Evolutionary conservation across 2,888 invertebrate species (phyloP), one percentile per base, ranked within the genome.

Genomic region (Lithophane semibrunnea): DNA sequence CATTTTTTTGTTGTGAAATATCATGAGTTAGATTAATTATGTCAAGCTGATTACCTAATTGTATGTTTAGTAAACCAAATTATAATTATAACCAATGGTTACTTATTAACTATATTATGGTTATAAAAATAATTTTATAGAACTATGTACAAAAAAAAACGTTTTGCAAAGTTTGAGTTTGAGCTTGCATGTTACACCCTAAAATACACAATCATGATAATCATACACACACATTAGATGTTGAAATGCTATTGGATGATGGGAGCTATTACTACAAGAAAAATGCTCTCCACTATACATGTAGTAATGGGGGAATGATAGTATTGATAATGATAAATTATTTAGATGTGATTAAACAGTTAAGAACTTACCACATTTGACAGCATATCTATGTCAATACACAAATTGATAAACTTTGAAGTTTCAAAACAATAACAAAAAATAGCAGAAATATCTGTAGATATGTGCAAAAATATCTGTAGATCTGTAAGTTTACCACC

Each of bases 331-430:
- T 60, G 16, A 16, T 61, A 61, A 29, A 47, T 54, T 24, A 68
- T 54, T 24, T 24, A 47, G 7, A 63, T 69, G 52, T n/a, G 16
- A 44, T 24, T 58, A 12, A 47, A 37, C 16, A 73, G 58, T 47
- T 60, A 0, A 16, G 44, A 52, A 24, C 74, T 80, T 80, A 74
- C 65, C 80, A 65, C 8, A 71, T 12, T 65, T 74, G 24, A 18
- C 75, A 74, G 54, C 47, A 66, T 29, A 29, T 81, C 65, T 79
- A 80, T 12, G 9, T 66, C 66, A 65, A 24, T 44, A 80, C 49
- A 64, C 42, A 72, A 79, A 78, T 47, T 37, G 21, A 79, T 44
- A 44, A 61, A 37, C 29, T 37, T 37, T n/a, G 13, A 44, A 29
- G 13, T 52, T 49, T 58, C 0, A 21, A 64, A 49, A 49, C 8